Conservation (phyloP, 53 echinoderm and acorn worm genomes). For the Echinometra lucunter region DNA sequence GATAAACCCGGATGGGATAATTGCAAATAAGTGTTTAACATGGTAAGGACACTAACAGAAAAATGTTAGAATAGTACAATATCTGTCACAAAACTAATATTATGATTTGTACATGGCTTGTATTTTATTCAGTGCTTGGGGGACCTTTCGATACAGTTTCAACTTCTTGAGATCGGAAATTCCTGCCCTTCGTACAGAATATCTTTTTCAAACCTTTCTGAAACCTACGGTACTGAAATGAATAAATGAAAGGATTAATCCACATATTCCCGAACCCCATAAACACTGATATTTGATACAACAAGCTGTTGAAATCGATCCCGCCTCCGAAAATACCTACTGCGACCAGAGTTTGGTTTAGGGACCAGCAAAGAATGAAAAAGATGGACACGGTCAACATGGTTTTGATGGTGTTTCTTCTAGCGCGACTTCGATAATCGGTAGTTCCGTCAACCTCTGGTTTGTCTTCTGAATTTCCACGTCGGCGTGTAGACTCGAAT, state of each 20-base stretch:
- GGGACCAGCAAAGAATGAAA: neutral
- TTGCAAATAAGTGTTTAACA: too few relatives aligned
- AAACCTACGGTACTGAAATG: slow-evolving; percentile 48
- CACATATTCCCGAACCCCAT: slow-evolving; percentile 53
- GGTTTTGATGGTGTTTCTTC: slow-evolving; percentile 16
- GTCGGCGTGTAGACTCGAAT: neutral
- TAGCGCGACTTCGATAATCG: neutral
- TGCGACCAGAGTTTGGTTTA: neutral
- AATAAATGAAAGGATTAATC: slow-evolving; percentile 54
- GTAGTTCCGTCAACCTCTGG: neutral
- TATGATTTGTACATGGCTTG: too few relatives aligned
- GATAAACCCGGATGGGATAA: too few relatives aligned
- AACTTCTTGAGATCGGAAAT: too few relatives aligned
- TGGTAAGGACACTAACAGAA: too few relatives aligned
- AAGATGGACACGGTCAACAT: slow-evolving; percentile 2
- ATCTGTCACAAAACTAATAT: too few relatives aligned
- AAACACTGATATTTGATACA: slow-evolving; percentile 37
- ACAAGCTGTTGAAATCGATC: neutral
- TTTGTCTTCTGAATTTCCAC: neutral
- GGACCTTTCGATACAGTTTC: too few relatives aligned
- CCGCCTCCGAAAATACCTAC: neutral
- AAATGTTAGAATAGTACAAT: too few relatives aligned
- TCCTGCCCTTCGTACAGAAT: neutral
- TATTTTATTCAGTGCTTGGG: too few relatives aligned
- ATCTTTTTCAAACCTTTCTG: slow-evolving; percentile 24